phyloP scores from a whole-genome alignment of 2,113 vertebrate species.

The Psilopsiagon aymara region DNA sequence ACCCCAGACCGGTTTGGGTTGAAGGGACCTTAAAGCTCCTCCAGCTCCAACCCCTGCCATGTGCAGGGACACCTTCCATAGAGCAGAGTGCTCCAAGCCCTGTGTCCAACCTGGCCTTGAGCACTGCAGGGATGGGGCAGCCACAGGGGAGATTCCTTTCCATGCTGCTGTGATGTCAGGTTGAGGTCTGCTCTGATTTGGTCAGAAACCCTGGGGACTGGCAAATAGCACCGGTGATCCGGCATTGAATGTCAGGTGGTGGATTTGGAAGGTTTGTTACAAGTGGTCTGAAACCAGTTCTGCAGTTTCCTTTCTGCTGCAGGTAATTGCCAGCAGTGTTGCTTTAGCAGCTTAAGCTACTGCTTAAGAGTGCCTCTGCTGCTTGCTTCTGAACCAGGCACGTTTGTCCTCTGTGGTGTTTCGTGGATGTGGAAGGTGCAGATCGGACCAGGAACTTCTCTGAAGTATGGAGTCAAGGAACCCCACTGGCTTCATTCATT shows the following conservation, averaged over 20 bases:
- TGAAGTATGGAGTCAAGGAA: not conserved
- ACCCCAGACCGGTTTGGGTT: not conserved
- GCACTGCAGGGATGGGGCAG: not conserved
- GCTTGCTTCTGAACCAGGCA: not conserved
- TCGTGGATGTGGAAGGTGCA: rapidly evolving
- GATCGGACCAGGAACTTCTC: not conserved
- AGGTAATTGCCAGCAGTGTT: not conserved
- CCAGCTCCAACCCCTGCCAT: not conserved
- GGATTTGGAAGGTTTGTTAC: not conserved
- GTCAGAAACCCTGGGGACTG: rapidly evolving
- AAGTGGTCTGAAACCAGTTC: not conserved
- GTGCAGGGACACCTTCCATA: not conserved
- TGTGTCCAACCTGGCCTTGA: not conserved
- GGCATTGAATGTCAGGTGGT: not conserved
- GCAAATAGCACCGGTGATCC: not conserved
- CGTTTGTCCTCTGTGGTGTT: rapidly evolving
- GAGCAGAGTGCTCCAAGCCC: not conserved
- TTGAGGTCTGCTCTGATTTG: not conserved
- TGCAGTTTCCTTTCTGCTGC: not conserved
- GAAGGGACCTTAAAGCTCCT: not conserved
- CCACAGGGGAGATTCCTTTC: not conserved
- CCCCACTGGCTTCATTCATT: not conserved
- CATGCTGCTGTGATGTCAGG: rapidly evolving
- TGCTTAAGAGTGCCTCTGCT: not conserved
- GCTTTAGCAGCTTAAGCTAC: not conserved